Percentiles rank a stretch among this genome's conserved stretches.
Conservation (phyloP, 2,888 invertebrate species). For the Lochmaea crataegi region DNA sequence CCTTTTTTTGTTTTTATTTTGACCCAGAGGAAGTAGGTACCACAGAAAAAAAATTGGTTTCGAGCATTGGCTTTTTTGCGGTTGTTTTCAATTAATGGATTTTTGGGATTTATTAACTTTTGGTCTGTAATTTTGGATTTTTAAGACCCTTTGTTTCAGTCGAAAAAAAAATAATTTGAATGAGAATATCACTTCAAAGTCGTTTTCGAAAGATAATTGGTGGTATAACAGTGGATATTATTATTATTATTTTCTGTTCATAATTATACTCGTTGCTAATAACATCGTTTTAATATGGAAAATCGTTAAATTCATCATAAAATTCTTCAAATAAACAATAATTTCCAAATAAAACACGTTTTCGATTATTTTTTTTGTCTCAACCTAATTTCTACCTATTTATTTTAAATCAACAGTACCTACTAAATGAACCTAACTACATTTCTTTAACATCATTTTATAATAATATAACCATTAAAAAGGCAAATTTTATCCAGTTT, state of each 20-base stretch:
- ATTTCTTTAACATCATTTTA: too few species aligned
- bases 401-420: too few species aligned
- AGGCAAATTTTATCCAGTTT: not conserved
- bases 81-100: conserved; percentile 28
- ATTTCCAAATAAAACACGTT: too few species aligned
- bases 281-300: not conserved
- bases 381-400: too few species aligned
- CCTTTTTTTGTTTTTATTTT: conserved; percentile 10
- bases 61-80: conserved; percentile 19
- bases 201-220: not conserved
- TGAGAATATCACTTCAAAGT: conserved; percentile 3
- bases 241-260: not conserved
- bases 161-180: conserved; percentile 1
- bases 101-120: conserved; percentile 22
- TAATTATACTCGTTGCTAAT: not conserved
- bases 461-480: too few species aligned
- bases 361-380: too few species aligned
- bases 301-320: too few species aligned
- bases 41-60: conserved; percentile 22
- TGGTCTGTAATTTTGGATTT: conserved; percentile 20
- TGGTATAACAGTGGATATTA: not conserved
- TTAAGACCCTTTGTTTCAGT: conserved; percentile 14
- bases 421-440: too few species aligned
- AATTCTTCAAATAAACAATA: too few species aligned
- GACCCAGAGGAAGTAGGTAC: conserved; percentile 9